phyloP scores from a whole-genome alignment of 2,113 vertebrate genomes.

The Rhabdornis inornatus region DNA sequence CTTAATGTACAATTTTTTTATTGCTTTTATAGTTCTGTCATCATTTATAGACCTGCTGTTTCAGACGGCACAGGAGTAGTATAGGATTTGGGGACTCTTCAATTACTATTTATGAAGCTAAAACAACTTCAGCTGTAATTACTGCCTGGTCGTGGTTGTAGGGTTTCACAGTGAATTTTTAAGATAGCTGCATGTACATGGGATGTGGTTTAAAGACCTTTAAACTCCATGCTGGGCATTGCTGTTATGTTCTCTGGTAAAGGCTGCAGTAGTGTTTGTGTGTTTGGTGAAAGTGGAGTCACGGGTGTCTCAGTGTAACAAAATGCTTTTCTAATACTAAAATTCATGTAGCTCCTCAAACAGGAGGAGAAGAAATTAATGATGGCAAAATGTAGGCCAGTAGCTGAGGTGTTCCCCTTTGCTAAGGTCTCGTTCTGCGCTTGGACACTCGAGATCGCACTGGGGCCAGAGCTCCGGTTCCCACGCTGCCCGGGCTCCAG shows the following conservation, averaged over 20 bases:
- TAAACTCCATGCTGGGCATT: not conserved
- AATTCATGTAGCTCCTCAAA: not conserved
- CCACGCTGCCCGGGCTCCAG: conserved; percentile 82
- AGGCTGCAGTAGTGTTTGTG: not conserved
- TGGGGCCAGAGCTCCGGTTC: conserved; percentile 86
- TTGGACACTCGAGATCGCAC: conserved; percentile 84
- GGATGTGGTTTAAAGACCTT: not conserved
- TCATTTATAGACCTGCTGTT: not conserved
- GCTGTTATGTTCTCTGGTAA: not conserved
- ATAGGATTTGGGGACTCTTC: not conserved
- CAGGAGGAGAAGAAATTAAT: not conserved
- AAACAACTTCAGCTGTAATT: not conserved
- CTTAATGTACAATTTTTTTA: not conserved
- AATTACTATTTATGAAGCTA: not conserved
- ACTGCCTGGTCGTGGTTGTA: not conserved
- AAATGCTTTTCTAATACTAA: not conserved
- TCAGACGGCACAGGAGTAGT: not conserved
- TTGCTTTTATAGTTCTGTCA: not conserved
- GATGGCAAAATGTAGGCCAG: not conserved
- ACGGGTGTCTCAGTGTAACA: not conserved
- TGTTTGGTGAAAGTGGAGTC: not conserved
- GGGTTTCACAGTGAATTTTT: not conserved
- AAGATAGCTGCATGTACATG: not conserved
- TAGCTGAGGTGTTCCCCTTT: not conserved
- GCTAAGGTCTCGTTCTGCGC: conserved; percentile 85